These are phyloP conservation scores for Aphelinus certus DNA, from an alignment of 1,140 invertebrate genomes.

Conservation along the genomic window DNA sequence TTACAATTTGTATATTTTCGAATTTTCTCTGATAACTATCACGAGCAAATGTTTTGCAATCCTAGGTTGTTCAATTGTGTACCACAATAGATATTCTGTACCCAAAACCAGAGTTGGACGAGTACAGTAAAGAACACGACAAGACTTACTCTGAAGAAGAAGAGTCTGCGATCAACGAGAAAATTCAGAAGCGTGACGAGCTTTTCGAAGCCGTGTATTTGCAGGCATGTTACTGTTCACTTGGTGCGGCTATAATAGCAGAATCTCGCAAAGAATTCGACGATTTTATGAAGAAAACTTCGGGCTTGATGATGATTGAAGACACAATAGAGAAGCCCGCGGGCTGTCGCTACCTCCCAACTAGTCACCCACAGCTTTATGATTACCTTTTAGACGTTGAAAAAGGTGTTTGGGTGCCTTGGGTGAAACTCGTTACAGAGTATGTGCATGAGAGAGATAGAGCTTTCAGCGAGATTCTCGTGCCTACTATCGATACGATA, in stretches of 20 bases:
- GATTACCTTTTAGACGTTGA: slow-evolving; percentile 83
- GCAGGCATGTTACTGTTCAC: slow-evolving; percentile 82
- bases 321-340: slow-evolving; percentile 74
- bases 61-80: slow-evolving; percentile 82
- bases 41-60: slow-evolving; percentile 18
- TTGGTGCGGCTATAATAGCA: slow-evolving; percentile 80
- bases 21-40: neutral
- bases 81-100: slow-evolving; percentile 79
- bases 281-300: slow-evolving; percentile 79
- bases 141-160: slow-evolving; percentile 35
- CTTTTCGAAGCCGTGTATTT: slow-evolving; percentile 59
- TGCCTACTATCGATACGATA: slow-evolving; percentile 88
- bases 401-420: slow-evolving; percentile 83
- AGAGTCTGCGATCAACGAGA: slow-evolving; percentile 27
- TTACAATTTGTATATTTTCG: neutral
- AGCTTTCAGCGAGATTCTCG: slow-evolving; percentile 84
- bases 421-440: slow-evolving; percentile 78
- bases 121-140: slow-evolving; percentile 40
- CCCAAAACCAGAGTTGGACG: slow-evolving; percentile 25
- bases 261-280: slow-evolving; percentile 80
- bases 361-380: slow-evolving; percentile 74
- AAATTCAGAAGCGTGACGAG: slow-evolving; percentile 45
- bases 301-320: slow-evolving; percentile 73
- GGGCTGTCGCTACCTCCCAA: slow-evolving; percentile 75
- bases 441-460: slow-evolving; percentile 78